phyloP scores from a whole-genome alignment of 2,888 invertebrate genomes.

The Auanema sp. region DNA sequence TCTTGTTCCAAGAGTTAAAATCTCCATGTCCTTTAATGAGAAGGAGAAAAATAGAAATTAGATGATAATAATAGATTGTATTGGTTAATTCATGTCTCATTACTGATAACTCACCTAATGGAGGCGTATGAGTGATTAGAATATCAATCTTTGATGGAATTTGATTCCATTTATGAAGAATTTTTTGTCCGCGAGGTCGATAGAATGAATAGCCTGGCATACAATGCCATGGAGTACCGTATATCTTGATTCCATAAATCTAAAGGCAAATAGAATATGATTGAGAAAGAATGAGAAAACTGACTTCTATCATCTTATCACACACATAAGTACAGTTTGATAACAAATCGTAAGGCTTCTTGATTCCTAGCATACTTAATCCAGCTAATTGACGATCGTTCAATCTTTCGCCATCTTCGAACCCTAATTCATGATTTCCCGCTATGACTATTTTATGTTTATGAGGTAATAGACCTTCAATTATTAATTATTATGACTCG shows the following conservation, averaged over 20 bases:
- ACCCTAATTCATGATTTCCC: constrained; percentile 56
- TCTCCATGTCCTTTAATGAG: constrained; percentile 70
- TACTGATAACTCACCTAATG: constrained; percentile 67
- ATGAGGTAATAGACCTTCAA: constrained; percentile 40
- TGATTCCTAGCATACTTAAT: constrained; percentile 50
- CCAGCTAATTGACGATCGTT: constrained; percentile 49
- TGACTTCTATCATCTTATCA: constrained; percentile 53
- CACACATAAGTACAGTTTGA: constrained; percentile 61
- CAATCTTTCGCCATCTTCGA: constrained; percentile 48
- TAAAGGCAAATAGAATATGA: constrained; percentile 11
- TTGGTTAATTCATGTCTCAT: constrained; percentile 4
- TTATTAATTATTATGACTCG: not conserved
- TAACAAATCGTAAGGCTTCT: constrained; percentile 60
- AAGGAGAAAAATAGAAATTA: not conserved
- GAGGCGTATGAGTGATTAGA: constrained; percentile 81
- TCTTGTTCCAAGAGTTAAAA: constrained; percentile 64
- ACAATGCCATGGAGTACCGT: constrained; percentile 63
- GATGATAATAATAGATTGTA: not conserved
- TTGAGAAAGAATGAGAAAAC: not conserved
- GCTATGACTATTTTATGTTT: constrained; percentile 55
- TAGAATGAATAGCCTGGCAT: constrained; percentile 64
- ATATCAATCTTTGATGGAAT: constrained; percentile 79
- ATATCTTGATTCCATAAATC: constrained; percentile 57
- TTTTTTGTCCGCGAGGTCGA: constrained; percentile 72
- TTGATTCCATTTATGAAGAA: constrained; percentile 79